These are phyloP conservation scores for Rhodinocichla rosea DNA, from an alignment of 2,113 vertebrate species.

Conservation along the genomic window DNA sequence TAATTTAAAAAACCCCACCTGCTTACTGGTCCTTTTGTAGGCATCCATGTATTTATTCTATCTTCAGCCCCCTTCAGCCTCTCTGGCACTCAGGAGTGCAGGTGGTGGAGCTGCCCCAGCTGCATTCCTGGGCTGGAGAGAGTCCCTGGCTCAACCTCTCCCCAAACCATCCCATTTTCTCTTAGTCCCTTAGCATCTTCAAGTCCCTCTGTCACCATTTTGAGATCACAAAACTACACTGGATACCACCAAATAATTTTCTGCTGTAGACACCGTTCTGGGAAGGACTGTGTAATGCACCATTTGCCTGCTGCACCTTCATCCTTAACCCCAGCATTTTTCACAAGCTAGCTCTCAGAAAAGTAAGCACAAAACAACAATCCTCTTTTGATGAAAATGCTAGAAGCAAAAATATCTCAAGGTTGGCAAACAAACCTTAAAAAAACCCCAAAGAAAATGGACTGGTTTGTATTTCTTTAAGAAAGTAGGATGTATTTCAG, in stretches of 20 bases:
- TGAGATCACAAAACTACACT: background rate
- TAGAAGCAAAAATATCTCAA: background rate
- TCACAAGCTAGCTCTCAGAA: background rate
- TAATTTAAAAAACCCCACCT: background rate
- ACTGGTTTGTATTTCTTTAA: slow-evolving; percentile 24
- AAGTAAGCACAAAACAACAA: background rate
- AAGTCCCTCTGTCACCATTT: background rate
- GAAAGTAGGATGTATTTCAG: slow-evolving; percentile 45
- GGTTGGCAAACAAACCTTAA: background rate
- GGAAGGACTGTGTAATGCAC: background rate
- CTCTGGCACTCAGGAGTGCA: background rate
- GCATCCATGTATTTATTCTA: background rate
- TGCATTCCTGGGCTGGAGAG: background rate
- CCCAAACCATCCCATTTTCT: background rate
- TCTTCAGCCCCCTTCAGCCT: fast-evolving
- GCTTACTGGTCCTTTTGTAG: background rate
- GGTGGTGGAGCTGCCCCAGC: background rate
- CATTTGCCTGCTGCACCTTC: background rate
- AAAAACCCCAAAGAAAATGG: background rate
- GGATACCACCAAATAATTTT: background rate
- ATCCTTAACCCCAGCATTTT: background rate
- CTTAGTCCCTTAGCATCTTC: background rate
- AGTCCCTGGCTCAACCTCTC: background rate
- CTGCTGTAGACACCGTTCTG: background rate
- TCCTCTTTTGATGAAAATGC: background rate